Percentiles rank a stretch among this genome's conserved stretches.
phyloP scores from a whole-genome alignment of 2,797 vertebrate species.

The Loris lydekkerianus region DNA sequence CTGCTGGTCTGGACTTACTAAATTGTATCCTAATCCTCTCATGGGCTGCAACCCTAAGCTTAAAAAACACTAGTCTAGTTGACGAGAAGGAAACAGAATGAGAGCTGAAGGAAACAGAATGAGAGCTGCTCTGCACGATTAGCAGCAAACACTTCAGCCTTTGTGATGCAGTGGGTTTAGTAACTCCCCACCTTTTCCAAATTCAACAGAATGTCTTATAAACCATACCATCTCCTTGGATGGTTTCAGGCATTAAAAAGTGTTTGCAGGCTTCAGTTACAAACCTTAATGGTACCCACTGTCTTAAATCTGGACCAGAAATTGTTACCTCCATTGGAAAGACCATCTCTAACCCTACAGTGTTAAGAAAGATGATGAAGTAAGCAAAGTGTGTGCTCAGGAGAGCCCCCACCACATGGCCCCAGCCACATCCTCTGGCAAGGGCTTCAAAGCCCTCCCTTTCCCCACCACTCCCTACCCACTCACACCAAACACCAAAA shows the following conservation, averaged over 20 bases:
- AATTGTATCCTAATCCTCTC: neutral
- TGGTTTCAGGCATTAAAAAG: neutral
- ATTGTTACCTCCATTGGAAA: neutral
- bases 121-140: neutral
- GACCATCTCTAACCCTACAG: neutral
- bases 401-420: neutral
- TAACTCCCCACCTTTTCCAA: neutral
- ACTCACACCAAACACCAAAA: slow-evolving; percentile 32
- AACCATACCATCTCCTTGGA: neutral
- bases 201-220: slow-evolving; percentile 10
- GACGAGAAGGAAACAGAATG: neutral
- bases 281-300: neutral
- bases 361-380: neutral
- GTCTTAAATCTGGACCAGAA: neutral
- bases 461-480: neutral
- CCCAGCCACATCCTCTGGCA: slow-evolving; percentile 70
- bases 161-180: neutral
- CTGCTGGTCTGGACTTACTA: neutral
- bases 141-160: slow-evolving; percentile 51
- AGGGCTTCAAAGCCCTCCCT: slow-evolving; percentile 58
- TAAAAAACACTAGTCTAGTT: neutral
- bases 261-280: neutral
- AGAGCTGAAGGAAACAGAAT: neutral
- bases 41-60: neutral
- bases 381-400: neutral